These are phyloP conservation scores for Ammodytes marinus DNA, from an alignment of 2,113 vertebrate species.

Conservation along the genomic window DNA sequence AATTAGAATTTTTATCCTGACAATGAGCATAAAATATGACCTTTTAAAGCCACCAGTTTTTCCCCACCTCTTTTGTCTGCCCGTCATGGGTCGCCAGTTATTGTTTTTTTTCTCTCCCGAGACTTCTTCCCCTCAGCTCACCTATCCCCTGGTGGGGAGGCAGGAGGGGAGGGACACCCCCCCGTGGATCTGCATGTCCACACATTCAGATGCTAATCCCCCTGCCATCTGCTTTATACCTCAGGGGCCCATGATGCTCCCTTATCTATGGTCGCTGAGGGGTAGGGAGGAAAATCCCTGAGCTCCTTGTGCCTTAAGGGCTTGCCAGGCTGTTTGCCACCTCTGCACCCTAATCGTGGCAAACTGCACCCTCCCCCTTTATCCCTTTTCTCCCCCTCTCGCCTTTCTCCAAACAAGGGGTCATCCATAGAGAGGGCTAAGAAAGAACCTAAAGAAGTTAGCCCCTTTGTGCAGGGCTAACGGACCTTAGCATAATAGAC, in stretches of 20 bases:
- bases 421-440: constrained; percentile 18
- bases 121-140: constrained; percentile 43
- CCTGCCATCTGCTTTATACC: constrained; percentile 71
- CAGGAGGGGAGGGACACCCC: constrained; percentile 33
- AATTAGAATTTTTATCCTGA: too few species aligned
- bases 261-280: not conserved
- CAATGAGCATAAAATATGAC: too few species aligned
- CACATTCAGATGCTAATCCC: constrained; percentile 75
- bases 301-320: constrained; percentile 26
- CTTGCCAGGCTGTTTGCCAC: constrained; percentile 37
- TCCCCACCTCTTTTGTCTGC: constrained; percentile 25
- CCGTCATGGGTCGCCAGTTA: constrained; percentile 40
- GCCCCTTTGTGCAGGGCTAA: constrained; percentile 25
- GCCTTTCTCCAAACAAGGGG: constrained; percentile 11
- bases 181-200: constrained; percentile 36
- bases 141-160: constrained; percentile 36
- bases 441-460: constrained; percentile 8
- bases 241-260: constrained; percentile 22
- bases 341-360: constrained; percentile 12
- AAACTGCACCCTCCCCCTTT: not conserved
- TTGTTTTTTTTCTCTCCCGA: constrained; percentile 48
- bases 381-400: not conserved
- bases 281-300: constrained; percentile 31
- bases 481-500: constrained; percentile 42
- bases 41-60: constrained; percentile 47